A percentile compares a stretch with the other conserved stretches of the same genome.
These are phyloP conservation scores for Micromesistius poutassou DNA, from an alignment of 2,797 vertebrate genomes.

Conservation along the genomic window DNA sequence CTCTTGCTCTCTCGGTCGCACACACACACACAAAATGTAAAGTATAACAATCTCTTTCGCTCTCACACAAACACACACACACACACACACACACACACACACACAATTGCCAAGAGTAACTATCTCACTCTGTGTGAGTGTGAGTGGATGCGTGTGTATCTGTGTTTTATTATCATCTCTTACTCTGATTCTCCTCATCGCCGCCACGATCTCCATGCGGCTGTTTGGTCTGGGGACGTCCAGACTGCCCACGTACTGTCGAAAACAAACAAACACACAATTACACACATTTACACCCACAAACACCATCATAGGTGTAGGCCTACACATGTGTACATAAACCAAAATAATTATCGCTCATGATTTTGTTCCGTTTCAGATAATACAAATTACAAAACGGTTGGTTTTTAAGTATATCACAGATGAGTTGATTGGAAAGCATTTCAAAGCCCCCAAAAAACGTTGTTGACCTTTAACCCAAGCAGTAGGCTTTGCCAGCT, in stretches of 20 bases:
- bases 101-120: too few species aligned
- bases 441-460: background rate
- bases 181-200: constrained; percentile 91
- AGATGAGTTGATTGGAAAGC: background rate
- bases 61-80: background rate
- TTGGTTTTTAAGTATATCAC: background rate
- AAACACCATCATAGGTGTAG: background rate
- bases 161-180: constrained; percentile 49
- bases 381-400: background rate
- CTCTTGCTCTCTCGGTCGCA: too few species aligned
- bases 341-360: too few species aligned
- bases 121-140: too few species aligned
- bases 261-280: constrained; percentile 33
- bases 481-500: background rate
- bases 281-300: constrained; percentile 1
- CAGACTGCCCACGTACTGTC: constrained; percentile 87
- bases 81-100: background rate
- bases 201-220: constrained; percentile 90
- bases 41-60: too few species aligned
- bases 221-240: constrained; percentile 90
- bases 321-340: background rate
- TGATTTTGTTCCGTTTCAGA: background rate
- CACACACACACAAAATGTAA: background rate
- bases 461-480: background rate
- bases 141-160: background rate